Percentiles rank a stretch among this genome's conserved stretches.
Conservation (phyloP, 2,888 invertebrate genomes). For the Idaea dimidiata region DNA sequence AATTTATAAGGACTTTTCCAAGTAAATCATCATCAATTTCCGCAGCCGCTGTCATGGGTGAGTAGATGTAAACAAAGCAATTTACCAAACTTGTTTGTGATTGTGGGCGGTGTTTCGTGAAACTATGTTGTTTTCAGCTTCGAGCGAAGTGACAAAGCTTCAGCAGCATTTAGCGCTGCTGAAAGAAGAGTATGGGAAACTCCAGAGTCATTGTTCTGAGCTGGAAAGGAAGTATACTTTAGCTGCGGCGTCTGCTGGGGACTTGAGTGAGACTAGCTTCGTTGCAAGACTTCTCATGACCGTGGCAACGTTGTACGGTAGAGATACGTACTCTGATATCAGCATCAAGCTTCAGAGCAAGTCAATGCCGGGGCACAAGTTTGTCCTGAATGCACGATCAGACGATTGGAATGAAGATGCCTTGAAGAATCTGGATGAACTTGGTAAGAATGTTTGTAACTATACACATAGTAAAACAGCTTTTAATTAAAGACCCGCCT, state of each 20-base stretch:
- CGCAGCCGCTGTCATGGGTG: slow-evolving; percentile 64
- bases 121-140: slow-evolving; percentile 68
- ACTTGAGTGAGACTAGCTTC: slow-evolving; percentile 88
- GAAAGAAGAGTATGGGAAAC: slow-evolving; percentile 94
- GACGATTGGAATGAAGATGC: slow-evolving; percentile 91
- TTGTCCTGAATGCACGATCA: slow-evolving; percentile 93
- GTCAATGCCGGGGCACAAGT: slow-evolving; percentile 91
- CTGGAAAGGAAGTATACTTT: slow-evolving; percentile 92
- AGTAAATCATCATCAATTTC: slow-evolving; percentile 15
- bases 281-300: slow-evolving; percentile 90
- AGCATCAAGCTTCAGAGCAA: slow-evolving; percentile 86
- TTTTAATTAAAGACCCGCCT: no score
- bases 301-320: slow-evolving; percentile 90
- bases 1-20: not conserved
- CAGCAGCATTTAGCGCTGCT: slow-evolving; percentile 93
- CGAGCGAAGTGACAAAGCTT: slow-evolving; percentile 83
- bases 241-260: slow-evolving; percentile 84
- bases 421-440: slow-evolving; percentile 82
- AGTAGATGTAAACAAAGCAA: slow-evolving; percentile 44
- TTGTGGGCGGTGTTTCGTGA: slow-evolving; percentile 66
- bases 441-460: slow-evolving; percentile 74
- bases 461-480: no score
- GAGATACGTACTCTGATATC: slow-evolving; percentile 91
- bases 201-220: slow-evolving; percentile 90
- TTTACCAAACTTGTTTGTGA: slow-evolving; percentile 42